These are phyloP conservation scores for Phalacrocorax brasilianus DNA, from an alignment of 2,113 vertebrate species.

Conservation along the genomic window DNA sequence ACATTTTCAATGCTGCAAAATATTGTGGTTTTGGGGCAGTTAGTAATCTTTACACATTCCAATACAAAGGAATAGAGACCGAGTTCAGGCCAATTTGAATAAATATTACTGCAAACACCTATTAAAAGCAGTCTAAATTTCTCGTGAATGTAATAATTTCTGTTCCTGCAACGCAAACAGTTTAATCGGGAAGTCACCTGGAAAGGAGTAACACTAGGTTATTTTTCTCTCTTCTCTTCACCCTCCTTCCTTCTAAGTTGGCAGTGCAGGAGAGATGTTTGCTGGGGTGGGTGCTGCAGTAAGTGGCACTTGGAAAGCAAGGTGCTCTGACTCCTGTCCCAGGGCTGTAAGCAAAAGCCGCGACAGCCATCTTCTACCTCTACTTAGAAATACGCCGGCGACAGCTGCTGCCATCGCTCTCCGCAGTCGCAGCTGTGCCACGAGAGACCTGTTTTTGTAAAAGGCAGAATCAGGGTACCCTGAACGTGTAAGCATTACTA, in stretches of 20 bases:
- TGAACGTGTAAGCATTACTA: not conserved
- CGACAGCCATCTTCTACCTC: not conserved
- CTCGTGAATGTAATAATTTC: not conserved
- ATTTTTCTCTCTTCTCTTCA: not conserved
- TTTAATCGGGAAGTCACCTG: not conserved
- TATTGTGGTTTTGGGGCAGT: not conserved
- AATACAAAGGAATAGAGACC: not conserved
- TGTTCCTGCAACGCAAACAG: not conserved
- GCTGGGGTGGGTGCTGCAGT: not conserved
- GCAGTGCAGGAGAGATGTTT: not conserved
- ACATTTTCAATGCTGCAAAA: not conserved
- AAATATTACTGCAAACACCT: not conserved
- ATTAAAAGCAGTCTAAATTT: not conserved
- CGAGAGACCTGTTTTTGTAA: not conserved
- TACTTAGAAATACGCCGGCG: not conserved
- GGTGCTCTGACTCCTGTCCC: not conserved
- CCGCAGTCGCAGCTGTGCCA: constrained; percentile 13
- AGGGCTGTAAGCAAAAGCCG: not conserved
- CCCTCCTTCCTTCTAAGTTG: not conserved
- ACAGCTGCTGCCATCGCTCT: constrained; percentile 67
- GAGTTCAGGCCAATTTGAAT: not conserved
- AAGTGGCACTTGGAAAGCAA: not conserved
- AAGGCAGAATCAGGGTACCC: not conserved
- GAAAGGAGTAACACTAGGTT: not conserved
- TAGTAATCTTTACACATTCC: not conserved